phyloP scores from a whole-genome alignment of 2,113 vertebrate species.

The Perognathus longimembris region DNA sequence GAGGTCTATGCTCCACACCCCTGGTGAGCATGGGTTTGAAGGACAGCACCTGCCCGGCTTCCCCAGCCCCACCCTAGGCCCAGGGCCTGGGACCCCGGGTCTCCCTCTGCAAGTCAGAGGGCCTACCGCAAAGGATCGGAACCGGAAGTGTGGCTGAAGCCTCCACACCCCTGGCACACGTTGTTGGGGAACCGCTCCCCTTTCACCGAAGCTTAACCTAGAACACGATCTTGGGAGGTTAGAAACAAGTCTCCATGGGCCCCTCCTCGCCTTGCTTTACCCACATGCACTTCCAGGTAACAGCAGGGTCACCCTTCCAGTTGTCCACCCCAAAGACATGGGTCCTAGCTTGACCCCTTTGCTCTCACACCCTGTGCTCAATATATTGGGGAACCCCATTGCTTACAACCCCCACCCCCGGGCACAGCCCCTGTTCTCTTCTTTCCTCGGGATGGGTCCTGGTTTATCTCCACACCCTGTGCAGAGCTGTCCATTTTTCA shows the following conservation, averaged over 20 bases:
- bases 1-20: neutral
- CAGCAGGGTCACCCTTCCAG: neutral
- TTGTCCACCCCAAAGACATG: too few relatives aligned
- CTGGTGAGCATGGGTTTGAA: neutral
- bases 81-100: too few relatives aligned
- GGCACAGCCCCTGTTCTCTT: neutral
- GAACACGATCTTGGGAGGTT: neutral
- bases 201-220: neutral
- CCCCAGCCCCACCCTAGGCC: too few relatives aligned
- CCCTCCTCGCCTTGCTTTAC: neutral
- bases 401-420: too few relatives aligned
- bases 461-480: accelerated
- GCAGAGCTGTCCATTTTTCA: neutral
- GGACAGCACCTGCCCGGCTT: neutral
- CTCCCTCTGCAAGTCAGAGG: neutral
- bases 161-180: neutral
- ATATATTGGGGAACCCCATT: neutral
- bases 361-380: accelerated
- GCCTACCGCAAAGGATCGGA: neutral
- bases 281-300: neutral
- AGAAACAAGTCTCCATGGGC: neutral
- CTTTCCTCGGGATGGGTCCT: neutral
- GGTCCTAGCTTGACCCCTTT: too few relatives aligned
- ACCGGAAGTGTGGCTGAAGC: neutral
- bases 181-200: neutral